phyloP scores from a whole-genome alignment of 2,888 invertebrate genomes.

The Acanthoscelides obtectus region DNA sequence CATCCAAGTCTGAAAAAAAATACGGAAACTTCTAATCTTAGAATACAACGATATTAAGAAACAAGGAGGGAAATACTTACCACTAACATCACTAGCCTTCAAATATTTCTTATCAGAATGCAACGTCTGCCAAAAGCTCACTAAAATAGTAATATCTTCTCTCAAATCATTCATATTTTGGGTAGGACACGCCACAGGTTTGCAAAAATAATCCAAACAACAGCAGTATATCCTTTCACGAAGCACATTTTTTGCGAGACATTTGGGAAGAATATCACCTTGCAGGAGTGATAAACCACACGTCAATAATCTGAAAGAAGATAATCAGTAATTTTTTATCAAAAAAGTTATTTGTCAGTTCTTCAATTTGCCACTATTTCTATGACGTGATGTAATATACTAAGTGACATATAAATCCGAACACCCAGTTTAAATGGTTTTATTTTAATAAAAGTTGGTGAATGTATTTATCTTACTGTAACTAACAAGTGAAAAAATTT shows the following conservation, averaged over 20 bases:
- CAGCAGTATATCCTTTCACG: slow-evolving; percentile 92
- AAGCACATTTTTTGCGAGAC: slow-evolving; percentile 85
- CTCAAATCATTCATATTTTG: slow-evolving; percentile 72
- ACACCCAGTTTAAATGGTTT: no score
- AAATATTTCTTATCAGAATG: slow-evolving; percentile 91
- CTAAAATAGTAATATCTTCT: slow-evolving; percentile 83
- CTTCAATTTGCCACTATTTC: no score
- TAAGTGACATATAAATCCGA: no score
- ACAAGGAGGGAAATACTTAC: no score
- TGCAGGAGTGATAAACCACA: slow-evolving; percentile 92
- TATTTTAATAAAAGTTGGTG: no score
- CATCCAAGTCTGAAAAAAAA: slow-evolving; percentile 35
- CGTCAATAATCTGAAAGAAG: slow-evolving; percentile 64
- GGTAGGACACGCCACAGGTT: slow-evolving; percentile 83
- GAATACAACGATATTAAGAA: no score
- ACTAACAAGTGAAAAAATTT: no score
- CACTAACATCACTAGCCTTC: slow-evolving; percentile 76
- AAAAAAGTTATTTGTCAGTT: no score
- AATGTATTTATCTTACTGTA: no score
- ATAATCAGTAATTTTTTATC: no score
- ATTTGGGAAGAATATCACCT: slow-evolving; percentile 83
- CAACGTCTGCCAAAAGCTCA: slow-evolving; percentile 95
- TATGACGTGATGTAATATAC: no score
- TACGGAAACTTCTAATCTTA: no score
- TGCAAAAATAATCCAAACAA: slow-evolving; percentile 93